phyloP scores from a whole-genome alignment of 2,888 invertebrate species.

The Cephus nigrinus region DNA sequence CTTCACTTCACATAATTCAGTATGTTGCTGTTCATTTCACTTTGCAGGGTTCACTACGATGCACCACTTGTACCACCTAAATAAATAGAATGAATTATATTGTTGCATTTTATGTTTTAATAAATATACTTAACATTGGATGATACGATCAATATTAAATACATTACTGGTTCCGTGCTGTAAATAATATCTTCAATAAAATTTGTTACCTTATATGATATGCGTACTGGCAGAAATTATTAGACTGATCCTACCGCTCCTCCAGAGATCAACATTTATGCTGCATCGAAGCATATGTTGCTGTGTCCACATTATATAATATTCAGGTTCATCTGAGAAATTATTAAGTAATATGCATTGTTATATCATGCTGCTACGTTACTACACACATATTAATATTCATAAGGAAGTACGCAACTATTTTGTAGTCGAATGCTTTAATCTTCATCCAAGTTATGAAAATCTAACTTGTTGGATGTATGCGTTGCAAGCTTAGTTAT shows the following conservation, averaged over 20 bases:
- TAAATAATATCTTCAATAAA: not conserved
- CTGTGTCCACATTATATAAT: not conserved
- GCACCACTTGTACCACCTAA: not conserved
- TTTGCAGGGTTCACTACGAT: not conserved
- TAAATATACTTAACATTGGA: not conserved
- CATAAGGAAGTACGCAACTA: not conserved
- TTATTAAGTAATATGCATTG: not conserved
- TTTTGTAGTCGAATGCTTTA: not conserved
- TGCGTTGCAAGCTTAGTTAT: not conserved
- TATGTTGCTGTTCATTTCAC: not conserved
- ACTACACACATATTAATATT: not conserved
- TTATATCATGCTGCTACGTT: not conserved
- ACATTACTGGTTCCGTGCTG: not conserved
- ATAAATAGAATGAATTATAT: not conserved
- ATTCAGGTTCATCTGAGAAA: not conserved
- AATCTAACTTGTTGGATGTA: not conserved
- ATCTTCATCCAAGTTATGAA: not conserved
- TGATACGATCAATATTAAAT: not conserved
- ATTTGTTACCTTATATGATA: not conserved
- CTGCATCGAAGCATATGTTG: not conserved
- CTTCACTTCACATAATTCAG: not conserved
- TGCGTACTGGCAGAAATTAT: not conserved
- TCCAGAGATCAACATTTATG: not conserved
- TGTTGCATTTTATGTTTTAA: not conserved
- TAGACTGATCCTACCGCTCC: not conserved